Conservation (phyloP, 2,797 vertebrate species). For the Cetoscarus ocellatus region DNA sequence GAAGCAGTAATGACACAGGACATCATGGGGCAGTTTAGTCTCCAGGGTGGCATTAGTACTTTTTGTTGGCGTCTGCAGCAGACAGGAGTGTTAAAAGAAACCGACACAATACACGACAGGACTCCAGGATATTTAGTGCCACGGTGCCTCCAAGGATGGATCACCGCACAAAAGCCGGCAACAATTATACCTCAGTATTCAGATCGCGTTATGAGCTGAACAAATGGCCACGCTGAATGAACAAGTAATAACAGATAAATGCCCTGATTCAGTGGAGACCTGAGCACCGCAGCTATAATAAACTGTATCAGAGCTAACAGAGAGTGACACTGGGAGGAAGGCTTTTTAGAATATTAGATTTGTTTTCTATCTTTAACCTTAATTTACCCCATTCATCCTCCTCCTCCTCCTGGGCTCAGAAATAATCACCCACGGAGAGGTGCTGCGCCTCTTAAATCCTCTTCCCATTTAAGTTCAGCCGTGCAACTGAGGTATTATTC, state of each 20-base stretch:
- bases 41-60: conserved; percentile 32
- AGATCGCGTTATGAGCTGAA: conserved; percentile 26
- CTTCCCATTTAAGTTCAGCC: conserved; percentile 17
- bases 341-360: conserved; percentile 44
- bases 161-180: conserved; percentile 3
- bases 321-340: background rate
- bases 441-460: conserved; percentile 19
- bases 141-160: conserved; percentile 15
- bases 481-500: conserved; percentile 3
- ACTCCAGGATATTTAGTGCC: conserved; percentile 19
- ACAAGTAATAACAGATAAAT: conserved; percentile 40
- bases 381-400: conserved; percentile 34
- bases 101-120: conserved; percentile 28
- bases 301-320: conserved; percentile 24
- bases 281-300: conserved; percentile 10
- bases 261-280: conserved; percentile 28
- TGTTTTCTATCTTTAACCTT: conserved; percentile 44
- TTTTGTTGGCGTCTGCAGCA: conserved; percentile 16
- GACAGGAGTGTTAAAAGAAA: conserved; percentile 29
- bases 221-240: conserved; percentile 18
- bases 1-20: conserved; percentile 59
- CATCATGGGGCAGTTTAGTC: conserved; percentile 37
- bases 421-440: conserved; percentile 27
- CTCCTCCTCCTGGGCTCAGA: conserved; percentile 27
- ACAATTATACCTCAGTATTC: conserved; percentile 24